Evolutionary conservation across 1,140 invertebrate genomes (phyloP), one percentile per base, ranked within the genome.

Genomic region (Phenacoccus solenopsis): DNA sequence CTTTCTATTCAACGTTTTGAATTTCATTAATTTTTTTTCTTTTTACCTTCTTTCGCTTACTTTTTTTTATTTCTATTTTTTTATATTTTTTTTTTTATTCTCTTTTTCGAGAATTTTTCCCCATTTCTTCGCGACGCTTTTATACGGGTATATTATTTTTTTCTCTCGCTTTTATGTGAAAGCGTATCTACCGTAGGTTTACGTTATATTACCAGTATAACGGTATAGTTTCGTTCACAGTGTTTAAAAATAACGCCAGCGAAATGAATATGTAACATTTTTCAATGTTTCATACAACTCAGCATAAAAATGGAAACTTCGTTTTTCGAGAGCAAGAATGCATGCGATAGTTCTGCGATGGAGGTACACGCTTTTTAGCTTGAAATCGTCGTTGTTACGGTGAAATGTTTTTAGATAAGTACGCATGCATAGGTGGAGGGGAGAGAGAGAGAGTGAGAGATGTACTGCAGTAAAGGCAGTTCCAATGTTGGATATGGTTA

Each of bases 1-100:
- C 59, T 64, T 64, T 64, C 59, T 64, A 64, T 64, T 64, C 59
- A 64, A 64, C 59, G 59, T 64, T 64, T 64, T 64, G 59, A 64
- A 64, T 64, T 64, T 64, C 59, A 64, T 64, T 64, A 64, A 64
- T 64, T 64, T 64, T 64, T 64, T 64, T 64, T 27, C 16, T 27
- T 25, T 64, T 64, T 64, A 25, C 22, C 59, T 22, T 64, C 59
- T 64, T 64, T 64, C 59, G 25, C 59, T 64, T 64, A 64, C 25
- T 38, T 38, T 38, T n/a, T n/a, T n/a, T n/a, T n/a, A n/a, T n/a
- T n/a, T n/a, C n/a, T n/a, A n/a, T n/a, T n/a, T n/a, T n/a, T n/a
- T n/a, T n/a, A n/a, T n/a, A n/a, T n/a, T n/a, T n/a, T n/a, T 64
- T 64, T 22, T 64, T 64, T 64, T 64, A 10, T 64, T 27, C 59